A percentile compares a stretch with the other conserved stretches of the same genome.
These are phyloP conservation scores for Drosophila nasuta DNA, from an alignment of 1,140 invertebrate species.

Conservation along the genomic window DNA sequence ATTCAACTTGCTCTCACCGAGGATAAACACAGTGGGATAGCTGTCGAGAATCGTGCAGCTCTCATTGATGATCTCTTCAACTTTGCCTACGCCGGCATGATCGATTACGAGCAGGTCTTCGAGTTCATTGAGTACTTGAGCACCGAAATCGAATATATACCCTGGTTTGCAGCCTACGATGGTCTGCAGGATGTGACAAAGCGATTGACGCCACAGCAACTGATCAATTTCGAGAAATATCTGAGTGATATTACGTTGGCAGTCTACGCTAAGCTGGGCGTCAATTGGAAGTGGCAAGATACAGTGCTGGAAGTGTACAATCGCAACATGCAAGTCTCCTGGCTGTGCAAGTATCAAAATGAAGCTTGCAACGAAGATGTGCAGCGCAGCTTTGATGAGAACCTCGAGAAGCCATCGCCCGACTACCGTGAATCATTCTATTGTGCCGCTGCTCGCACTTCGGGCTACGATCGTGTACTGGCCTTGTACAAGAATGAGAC, in stretches of 20 bases:
- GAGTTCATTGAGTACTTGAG: constrained; percentile 85
- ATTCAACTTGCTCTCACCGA: constrained; percentile 84
- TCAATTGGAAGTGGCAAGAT: constrained; percentile 34
- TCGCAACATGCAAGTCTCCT: constrained; percentile 81
- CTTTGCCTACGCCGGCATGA: constrained; percentile 86
- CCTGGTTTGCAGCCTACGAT: constrained; percentile 86
- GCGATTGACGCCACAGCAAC: constrained; percentile 46
- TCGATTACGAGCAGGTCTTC: constrained; percentile 86
- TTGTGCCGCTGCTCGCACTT: constrained; percentile 86
- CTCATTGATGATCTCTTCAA: constrained; percentile 91
- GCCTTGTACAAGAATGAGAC: constrained; percentile 34
- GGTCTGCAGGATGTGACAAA: constrained; percentile 46
- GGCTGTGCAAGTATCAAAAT: constrained; percentile 86
- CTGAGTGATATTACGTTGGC: constrained; percentile 45
- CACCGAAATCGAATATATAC: constrained; percentile 86
- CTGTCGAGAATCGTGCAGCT: constrained; percentile 90
- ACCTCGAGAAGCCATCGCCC: constrained; percentile 70
- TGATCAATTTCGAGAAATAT: constrained; percentile 56
- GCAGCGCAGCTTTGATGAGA: constrained; percentile 16
- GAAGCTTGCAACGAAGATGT: constrained; percentile 82
- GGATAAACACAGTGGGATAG: constrained; percentile 86
- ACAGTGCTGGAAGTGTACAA: constrained; percentile 74
- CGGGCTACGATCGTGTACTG: constrained; percentile 41
- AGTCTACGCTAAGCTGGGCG: constrained; percentile 59
- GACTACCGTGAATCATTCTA: constrained; percentile 87